These are phyloP conservation scores for Camptogramma bilineatum DNA, from an alignment of 2,888 invertebrate species.

Conservation along the genomic window DNA sequence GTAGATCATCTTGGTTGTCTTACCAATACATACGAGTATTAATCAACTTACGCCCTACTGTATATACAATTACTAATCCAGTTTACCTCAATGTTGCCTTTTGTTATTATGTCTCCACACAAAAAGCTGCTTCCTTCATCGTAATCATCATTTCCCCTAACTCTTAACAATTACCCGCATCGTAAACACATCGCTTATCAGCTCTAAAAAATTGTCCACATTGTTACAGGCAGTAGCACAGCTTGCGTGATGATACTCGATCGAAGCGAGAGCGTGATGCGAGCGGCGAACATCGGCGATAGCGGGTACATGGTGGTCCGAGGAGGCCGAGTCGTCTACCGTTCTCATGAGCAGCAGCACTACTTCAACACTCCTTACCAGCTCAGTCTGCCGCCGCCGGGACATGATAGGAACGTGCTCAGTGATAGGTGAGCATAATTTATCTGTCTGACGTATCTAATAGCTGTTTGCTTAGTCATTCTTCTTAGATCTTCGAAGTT, in stretches of 20 bases:
- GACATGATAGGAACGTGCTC: conserved; percentile 93
- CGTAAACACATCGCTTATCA: neutral
- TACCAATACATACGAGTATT: too few species aligned
- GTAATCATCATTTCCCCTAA: neutral
- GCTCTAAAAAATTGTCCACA: neutral
- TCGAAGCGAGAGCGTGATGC: conserved; percentile 94
- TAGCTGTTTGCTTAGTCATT: too few species aligned
- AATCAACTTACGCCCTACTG: too few species aligned
- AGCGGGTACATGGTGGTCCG: conserved; percentile 98
- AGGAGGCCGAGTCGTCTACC: conserved; percentile 93
- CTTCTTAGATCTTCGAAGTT: too few species aligned
- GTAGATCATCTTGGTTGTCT: too few species aligned
- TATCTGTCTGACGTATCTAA: too few species aligned
- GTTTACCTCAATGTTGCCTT: too few species aligned
- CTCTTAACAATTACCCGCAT: too few species aligned
- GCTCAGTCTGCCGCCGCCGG: conserved; percentile 96
- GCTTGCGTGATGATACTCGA: conserved; percentile 98
- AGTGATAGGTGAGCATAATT: conserved; percentile 90
- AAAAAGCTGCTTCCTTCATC: neutral
- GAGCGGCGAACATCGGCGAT: conserved; percentile 99
- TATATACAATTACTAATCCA: too few species aligned
- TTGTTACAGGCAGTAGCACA: conserved; percentile 94
- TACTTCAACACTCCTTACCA: conserved; percentile 99
- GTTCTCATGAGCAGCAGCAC: conserved; percentile 98
- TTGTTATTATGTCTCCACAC: neutral